A percentile compares a stretch with the other conserved stretches of the same genome.
Conservation (phyloP, 2,113 vertebrate genomes). For the Struthidea cinerea region DNA sequence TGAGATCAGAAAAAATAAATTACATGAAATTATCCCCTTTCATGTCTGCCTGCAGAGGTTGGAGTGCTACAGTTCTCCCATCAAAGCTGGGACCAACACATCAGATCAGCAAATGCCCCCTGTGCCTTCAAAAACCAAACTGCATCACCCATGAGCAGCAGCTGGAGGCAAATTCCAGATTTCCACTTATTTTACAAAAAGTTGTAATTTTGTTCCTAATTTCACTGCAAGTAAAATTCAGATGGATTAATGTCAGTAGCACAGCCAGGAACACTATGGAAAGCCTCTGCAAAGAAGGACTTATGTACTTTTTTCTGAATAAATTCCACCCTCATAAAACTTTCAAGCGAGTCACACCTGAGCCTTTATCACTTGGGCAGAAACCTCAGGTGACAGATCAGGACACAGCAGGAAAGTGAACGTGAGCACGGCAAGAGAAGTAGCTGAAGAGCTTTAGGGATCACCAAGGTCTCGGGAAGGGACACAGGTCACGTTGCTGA, state of each 20-base stretch:
- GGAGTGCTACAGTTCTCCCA: neutral
- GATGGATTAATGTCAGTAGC: neutral
- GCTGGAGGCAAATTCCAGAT: neutral
- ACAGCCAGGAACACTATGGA: neutral
- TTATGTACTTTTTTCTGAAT: neutral
- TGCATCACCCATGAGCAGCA: neutral
- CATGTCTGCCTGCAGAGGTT: neutral
- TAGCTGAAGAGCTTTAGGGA: neutral
- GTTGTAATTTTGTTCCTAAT: neutral
- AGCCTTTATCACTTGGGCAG: neutral
- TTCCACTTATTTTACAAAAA: neutral
- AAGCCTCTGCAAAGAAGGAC: neutral
- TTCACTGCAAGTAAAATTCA: neutral
- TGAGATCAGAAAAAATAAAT: neutral
- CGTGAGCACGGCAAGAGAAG: neutral
- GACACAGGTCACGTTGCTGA: neutral
- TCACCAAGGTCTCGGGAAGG: neutral
- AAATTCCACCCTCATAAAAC: neutral
- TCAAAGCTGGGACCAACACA: neutral
- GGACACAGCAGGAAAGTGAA: neutral
- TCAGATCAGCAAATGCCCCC: neutral
- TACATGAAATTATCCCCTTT: neutral
- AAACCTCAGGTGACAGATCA: neutral
- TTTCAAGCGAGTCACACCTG: neutral
- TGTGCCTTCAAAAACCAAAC: neutral